phyloP scores from a whole-genome alignment of 2,797 vertebrate genomes.

The Harpagifer antarcticus region DNA sequence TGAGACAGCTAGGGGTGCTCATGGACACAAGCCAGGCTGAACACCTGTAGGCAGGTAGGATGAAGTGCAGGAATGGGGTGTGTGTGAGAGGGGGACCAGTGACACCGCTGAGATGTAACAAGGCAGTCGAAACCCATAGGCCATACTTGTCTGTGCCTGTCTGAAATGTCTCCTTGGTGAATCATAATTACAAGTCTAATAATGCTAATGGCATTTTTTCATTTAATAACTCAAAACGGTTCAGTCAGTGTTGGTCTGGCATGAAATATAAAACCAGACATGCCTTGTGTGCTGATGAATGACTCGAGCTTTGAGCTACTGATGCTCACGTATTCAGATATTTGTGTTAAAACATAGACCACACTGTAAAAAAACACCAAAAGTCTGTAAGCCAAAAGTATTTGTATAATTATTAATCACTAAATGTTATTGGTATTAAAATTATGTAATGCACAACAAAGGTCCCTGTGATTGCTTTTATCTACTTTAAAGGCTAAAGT shows the following conservation, averaged over 20 bases:
- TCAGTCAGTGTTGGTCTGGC: conserved; percentile 12
- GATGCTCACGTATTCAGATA: background rate
- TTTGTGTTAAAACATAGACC: background rate
- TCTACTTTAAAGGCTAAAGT: too few relatives aligned
- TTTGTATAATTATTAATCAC: background rate
- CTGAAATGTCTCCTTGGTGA: conserved; percentile 46
- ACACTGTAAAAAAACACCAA: background rate
- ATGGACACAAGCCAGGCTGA: conserved; percentile 68
- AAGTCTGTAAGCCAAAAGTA: background rate
- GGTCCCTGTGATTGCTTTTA: background rate
- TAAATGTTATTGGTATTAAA: background rate
- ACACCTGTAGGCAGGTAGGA: conserved; percentile 76
- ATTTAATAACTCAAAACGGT: conserved; percentile 12
- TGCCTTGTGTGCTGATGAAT: conserved; percentile 17
- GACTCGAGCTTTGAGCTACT: conserved; percentile 16
- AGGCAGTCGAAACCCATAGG: conserved; percentile 21
- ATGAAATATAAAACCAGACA: conserved; percentile 39
- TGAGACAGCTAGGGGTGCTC: conserved; percentile 61
- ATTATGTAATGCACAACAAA: background rate
- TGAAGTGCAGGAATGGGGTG: conserved; percentile 43
- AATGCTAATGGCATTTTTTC: conserved; percentile 16
- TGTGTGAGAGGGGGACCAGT: background rate
- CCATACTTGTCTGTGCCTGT: conserved; percentile 65
- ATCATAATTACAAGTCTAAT: conserved; percentile 50
- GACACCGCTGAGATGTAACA: conserved; percentile 27